A percentile compares a stretch with the other conserved stretches of the same genome.
phyloP scores from a whole-genome alignment of 2,113 vertebrate genomes.

The Chaetorhynchus papuensis region DNA sequence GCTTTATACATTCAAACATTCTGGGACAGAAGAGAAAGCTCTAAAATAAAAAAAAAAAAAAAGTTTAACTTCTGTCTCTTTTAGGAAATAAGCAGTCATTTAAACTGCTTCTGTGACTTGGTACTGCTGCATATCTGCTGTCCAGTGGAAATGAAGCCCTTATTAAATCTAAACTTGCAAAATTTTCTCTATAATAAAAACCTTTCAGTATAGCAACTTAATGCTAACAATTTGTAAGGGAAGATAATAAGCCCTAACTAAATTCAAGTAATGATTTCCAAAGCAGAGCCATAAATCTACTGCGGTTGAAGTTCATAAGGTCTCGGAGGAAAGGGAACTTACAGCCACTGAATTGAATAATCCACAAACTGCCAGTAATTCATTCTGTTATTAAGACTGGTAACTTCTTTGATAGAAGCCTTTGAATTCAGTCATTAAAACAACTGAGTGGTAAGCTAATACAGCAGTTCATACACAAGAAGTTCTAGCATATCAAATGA shows the following conservation, averaged over 20 bases:
- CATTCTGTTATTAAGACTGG: not conserved
- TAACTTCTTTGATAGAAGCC: slow-evolving; percentile 23
- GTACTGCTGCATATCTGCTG: not conserved
- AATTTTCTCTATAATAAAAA: slow-evolving; percentile 36
- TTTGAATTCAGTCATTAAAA: not conserved
- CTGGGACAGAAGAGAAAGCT: not conserved
- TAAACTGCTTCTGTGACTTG: not conserved
- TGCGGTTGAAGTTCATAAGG: slow-evolving; percentile 1
- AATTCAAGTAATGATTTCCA: slow-evolving; percentile 39
- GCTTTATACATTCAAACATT: not conserved
- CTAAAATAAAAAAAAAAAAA: too few relatives aligned
- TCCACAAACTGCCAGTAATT: not conserved
- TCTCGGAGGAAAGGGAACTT: slow-evolving; percentile 32
- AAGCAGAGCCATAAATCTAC: slow-evolving; percentile 43
- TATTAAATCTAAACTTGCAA: slow-evolving; percentile 20
- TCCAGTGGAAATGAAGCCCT: not conserved
- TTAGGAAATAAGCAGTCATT: not conserved
- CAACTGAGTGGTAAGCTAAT: not conserved
- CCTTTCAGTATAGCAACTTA: not conserved
- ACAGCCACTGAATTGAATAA: not conserved
- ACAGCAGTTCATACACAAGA: not conserved
- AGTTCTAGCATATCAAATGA: slow-evolving; percentile 1
- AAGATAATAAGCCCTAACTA: slow-evolving; percentile 27
- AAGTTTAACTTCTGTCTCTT: not conserved
- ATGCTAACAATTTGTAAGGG: slow-evolving; percentile 40